These are phyloP conservation scores for Terebella lapidaria DNA, from an alignment of 2,888 invertebrate species.

Conservation along the genomic window DNA sequence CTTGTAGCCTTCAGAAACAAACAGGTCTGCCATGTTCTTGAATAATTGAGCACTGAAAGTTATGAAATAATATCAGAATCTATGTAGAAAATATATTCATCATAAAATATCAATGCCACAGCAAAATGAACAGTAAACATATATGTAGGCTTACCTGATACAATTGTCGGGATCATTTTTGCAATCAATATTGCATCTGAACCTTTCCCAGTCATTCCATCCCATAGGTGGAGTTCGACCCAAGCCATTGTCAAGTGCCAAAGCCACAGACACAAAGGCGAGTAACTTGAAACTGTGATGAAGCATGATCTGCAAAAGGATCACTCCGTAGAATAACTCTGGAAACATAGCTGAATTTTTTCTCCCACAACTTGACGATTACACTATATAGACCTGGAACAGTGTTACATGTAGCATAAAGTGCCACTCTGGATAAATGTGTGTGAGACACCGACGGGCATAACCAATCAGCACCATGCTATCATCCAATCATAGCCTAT, in stretches of 20 bases:
- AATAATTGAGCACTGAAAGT: slow-evolving; percentile 19
- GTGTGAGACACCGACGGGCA: no score
- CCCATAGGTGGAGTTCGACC: slow-evolving; percentile 51
- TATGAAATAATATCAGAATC: background rate
- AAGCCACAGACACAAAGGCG: background rate
- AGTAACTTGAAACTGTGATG: background rate
- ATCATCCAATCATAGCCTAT: no score
- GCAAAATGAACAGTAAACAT: background rate
- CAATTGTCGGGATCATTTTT: slow-evolving; percentile 42
- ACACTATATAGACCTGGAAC: no score
- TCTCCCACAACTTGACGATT: no score
- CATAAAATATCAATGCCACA: no score
- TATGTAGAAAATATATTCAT: no score
- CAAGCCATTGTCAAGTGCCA: slow-evolving; percentile 42
- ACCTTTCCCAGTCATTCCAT: slow-evolving; percentile 50
- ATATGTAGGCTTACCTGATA: slow-evolving; percentile 27
- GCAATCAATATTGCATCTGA: slow-evolving; percentile 44
- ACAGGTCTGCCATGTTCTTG: slow-evolving; percentile 17
- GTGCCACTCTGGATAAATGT: no score
- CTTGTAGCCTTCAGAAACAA: slow-evolving; percentile 21
- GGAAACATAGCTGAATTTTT: no score
- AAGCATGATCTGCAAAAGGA: no score
- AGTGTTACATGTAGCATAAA: no score
- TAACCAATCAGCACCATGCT: no score
- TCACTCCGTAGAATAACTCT: no score